Evolutionary conservation across 2,797 vertebrate genomes (phyloP), one percentile per base, ranked within the genome.

Genomic region (Schizopygopsis malacanthus): DNA sequence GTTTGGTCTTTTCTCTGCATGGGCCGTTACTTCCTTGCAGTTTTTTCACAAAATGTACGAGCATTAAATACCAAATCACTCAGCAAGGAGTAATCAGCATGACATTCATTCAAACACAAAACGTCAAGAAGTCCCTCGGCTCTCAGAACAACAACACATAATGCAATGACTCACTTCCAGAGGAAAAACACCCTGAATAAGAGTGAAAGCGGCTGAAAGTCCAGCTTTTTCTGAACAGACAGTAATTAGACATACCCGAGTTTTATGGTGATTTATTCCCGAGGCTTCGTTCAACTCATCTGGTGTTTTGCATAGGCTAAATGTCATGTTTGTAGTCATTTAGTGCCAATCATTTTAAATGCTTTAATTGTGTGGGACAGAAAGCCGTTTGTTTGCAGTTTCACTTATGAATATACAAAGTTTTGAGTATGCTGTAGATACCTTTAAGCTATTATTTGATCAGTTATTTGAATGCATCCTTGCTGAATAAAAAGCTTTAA

Each of bases 231-330:
- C 77, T 79, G 79, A 85, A 88, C 71, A 71, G 81, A 89, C 76
- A 43, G 77, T 89, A 87, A 90, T 90, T 91, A 89, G 84, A 85
- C 84, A 86, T 67, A 86, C 79, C 86, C 67, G 61, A 82, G 82
- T 86, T 82, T 88, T 85, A 84, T 72, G 79, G 71, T 86, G 78
- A 86, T 88, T 85, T 88, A 83, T 83, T 88, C 84, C 77, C n/a
- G 50, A 70, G 83, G 88, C 79, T 41, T 87, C 28, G 18, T 79
- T 84, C 78, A 84, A 87, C 79, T 86, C 84, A 81, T 87, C 81
- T 77, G 73, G 71, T 67, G 61, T 84, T 82, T 87, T 85, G 72
- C 85, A 84, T 82, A 87, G 86, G 83, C 80, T 85, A 88, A 87
- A 89, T 89, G 85, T 85, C 87, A 87, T 79, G 87, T 88, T 85